Conservation (phyloP, 2,113 vertebrate genomes). For the Paedocypris sp. region DNA sequence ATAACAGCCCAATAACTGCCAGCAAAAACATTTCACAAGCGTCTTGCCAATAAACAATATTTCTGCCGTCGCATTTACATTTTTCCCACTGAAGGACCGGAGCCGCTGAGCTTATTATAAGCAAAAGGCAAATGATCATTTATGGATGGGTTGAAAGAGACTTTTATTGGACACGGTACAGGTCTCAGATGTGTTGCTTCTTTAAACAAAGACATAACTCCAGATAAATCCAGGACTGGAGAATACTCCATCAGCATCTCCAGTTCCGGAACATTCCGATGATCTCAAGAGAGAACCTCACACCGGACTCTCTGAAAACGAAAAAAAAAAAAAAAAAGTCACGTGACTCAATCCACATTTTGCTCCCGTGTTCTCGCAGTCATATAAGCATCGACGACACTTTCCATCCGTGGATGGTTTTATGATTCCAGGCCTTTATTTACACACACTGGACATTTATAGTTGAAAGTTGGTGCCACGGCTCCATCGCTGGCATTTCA, state of each 20-base stretch:
- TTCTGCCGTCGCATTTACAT: background rate
- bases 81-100: background rate
- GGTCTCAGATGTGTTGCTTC: background rate
- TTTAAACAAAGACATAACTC: background rate
- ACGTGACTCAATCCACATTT: constrained; percentile 66
- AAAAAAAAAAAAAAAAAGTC: too few relatives aligned
- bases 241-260: background rate
- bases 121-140: background rate
- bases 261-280: background rate
- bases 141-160: background rate
- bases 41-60: background rate
- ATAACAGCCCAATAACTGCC: background rate
- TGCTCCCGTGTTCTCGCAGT: constrained; percentile 51
- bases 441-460: constrained; percentile 58
- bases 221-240: background rate
- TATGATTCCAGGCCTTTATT: constrained; percentile 66
- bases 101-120: background rate
- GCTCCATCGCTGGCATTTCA: constrained; percentile 58
- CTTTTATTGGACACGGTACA: background rate
- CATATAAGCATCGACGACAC: constrained; percentile 65
- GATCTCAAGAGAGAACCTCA: background rate
- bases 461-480: constrained; percentile 64
- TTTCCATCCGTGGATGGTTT: constrained; percentile 59
- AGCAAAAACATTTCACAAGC: background rate
- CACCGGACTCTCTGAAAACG: too few relatives aligned